These are phyloP conservation scores for Biston stratarius DNA, from an alignment of 2,888 invertebrate genomes.

Conservation along the genomic window DNA sequence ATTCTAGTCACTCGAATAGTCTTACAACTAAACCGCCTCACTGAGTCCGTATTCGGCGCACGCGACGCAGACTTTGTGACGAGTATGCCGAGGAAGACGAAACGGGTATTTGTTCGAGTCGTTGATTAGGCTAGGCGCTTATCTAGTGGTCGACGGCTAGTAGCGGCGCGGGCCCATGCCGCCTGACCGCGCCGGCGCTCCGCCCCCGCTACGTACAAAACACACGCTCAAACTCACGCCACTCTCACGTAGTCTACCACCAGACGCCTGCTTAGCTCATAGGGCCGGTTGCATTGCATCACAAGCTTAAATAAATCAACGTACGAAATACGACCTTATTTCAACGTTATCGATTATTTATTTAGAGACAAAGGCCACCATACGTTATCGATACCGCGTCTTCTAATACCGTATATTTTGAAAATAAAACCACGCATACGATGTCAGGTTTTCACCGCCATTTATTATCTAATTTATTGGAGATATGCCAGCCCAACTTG, in stretches of 20 bases:
- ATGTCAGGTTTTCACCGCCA: no score
- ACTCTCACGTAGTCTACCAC: constrained; percentile 38
- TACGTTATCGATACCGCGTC: background rate
- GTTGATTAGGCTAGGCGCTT: constrained; percentile 46
- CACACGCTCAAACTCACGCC: constrained; percentile 47
- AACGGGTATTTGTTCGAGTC: constrained; percentile 50
- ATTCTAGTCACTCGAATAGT: constrained; percentile 51
- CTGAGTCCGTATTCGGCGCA: constrained; percentile 11
- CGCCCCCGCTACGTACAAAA: constrained; percentile 68
- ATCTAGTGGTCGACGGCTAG: constrained; percentile 57
- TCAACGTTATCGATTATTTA: background rate
- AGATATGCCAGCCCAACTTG: no score
- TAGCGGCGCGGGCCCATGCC: constrained; percentile 79
- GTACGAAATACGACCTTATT: background rate
- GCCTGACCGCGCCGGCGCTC: constrained; percentile 68
- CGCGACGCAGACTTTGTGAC: constrained; percentile 47
- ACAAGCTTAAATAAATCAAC: background rate
- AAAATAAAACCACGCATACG: no score
- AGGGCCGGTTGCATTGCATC: constrained; percentile 10
- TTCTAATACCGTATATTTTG: background rate
- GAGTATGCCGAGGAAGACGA: constrained; percentile 46
- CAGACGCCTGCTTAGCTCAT: constrained; percentile 55
- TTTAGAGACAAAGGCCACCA: constrained; percentile 9
- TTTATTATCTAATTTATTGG: no score
- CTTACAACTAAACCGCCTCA: constrained; percentile 39